These are phyloP conservation scores for Margarornis squamiger DNA, from an alignment of 2,797 vertebrate genomes.

Conservation along the genomic window DNA sequence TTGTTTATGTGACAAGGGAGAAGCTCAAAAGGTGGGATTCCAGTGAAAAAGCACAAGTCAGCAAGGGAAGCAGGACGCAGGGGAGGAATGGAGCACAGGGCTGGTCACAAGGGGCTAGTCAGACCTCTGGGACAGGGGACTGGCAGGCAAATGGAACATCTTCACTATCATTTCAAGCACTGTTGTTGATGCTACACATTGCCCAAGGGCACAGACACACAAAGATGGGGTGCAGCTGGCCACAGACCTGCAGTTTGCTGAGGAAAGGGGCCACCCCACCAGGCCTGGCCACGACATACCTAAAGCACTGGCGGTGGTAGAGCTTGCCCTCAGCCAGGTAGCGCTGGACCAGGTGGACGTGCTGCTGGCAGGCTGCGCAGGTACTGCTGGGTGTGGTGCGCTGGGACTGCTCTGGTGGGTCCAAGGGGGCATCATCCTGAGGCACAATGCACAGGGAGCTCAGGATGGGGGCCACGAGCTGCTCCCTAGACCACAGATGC, in stretches of 20 bases:
- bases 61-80: not conserved
- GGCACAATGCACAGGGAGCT: not conserved
- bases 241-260: not conserved
- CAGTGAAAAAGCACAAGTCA: not conserved
- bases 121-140: not conserved
- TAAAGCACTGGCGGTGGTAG: conserved; percentile 98
- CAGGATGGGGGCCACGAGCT: rapidly evolving
- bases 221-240: not conserved
- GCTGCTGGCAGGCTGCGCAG: conserved; percentile 87
- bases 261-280: rapidly evolving
- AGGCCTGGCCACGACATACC: conserved; percentile 70
- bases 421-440: not conserved
- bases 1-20: not conserved
- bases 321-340: conserved; percentile 91
- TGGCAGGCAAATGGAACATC: not conserved
- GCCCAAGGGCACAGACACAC: not conserved
- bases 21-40: not conserved
- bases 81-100: not conserved
- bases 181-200: rapidly evolving
- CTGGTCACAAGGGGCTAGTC: not conserved
- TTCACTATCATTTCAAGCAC: not conserved
- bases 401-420: not conserved
- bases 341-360: conserved; percentile 96
- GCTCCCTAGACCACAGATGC: not conserved
- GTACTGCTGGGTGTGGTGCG: conserved; percentile 75